Conservation (phyloP, 2,797 vertebrate species). For the Trachurus trachurus region DNA sequence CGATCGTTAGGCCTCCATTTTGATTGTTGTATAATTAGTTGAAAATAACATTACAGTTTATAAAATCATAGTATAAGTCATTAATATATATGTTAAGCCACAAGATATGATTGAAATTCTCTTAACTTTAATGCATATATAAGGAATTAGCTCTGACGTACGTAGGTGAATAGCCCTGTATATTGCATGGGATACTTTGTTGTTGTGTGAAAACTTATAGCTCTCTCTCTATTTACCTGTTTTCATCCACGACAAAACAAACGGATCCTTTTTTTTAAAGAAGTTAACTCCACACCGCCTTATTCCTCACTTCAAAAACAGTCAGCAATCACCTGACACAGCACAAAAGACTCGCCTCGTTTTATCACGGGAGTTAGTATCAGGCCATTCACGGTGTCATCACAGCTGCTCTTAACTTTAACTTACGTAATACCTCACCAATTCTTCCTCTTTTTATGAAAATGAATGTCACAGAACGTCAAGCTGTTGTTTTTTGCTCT, state of each 20-base stretch:
- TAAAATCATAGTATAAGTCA: slow-evolving; percentile 81
- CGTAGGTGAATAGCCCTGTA: slow-evolving; percentile 72
- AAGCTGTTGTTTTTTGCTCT: slow-evolving; percentile 44
- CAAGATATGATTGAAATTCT: slow-evolving; percentile 81
- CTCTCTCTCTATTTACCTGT: slow-evolving; percentile 66
- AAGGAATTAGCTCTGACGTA: slow-evolving; percentile 74
- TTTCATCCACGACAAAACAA: slow-evolving; percentile 44
- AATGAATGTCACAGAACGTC: slow-evolving; percentile 58
- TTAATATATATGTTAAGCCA: slow-evolving; percentile 84
- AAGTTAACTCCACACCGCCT: slow-evolving; percentile 23
- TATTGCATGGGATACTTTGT: slow-evolving; percentile 69
- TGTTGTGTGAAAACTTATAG: slow-evolving; percentile 54
- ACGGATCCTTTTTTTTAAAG: neutral
- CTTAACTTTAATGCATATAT: slow-evolving; percentile 79
- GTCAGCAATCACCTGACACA: slow-evolving; percentile 53
- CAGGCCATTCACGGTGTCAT: slow-evolving; percentile 43
- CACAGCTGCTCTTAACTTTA: slow-evolving; percentile 62
- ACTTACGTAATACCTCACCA: slow-evolving; percentile 60
- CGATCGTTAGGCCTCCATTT: slow-evolving; percentile 66
- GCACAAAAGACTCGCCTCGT: slow-evolving; percentile 37
- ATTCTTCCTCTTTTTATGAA: slow-evolving; percentile 44
- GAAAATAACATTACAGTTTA: slow-evolving; percentile 75
- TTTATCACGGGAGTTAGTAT: slow-evolving; percentile 15
- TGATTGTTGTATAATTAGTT: slow-evolving; percentile 73
- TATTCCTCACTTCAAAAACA: slow-evolving; percentile 5